Base-by-base conservation (phyloP, 1,140 invertebrate species). In the Drosophila biarmipes region DNA sequence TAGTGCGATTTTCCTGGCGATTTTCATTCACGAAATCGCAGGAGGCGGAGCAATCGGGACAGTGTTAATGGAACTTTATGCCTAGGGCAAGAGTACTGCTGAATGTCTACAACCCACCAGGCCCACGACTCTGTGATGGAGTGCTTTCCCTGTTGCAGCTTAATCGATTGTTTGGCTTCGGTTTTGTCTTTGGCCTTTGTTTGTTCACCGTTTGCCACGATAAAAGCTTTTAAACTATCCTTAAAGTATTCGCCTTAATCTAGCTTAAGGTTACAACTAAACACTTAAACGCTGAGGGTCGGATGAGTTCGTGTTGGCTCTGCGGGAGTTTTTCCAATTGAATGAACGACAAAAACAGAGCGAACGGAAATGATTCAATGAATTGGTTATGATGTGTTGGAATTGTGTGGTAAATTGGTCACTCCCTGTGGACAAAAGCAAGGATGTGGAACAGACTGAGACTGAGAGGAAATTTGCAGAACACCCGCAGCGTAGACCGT, bases 41-140 rank as follows among this genome's bases (percentile, higher is more conserved):
- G 67, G 11, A 64, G 68, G 35, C 38, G 35, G 48, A 54, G 21
- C 21, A 15, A 12, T 45, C 27, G 19, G 45, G 51, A 68, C 73
- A 75, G 57, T 73, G 72, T 85, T 84, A 85, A 84, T 84, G 80
- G 80, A 84, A 84, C 54, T 85, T 84, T 76, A 73, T 61, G 78
- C 77, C 73, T 76, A 51, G 61, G 61, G 73, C 73, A 54, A 62
- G 56, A 73, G 63, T n/a, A n/a, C 63, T 76, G 73, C 62, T 59
- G 46, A 76, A 52, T 40, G 66, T 2, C 17, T 17, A 15, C 38
- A 10, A 31, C 29, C 7, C 29, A 10, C 7, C 6, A 7, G n/a
- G 15, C 6, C 12, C 19, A 21, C 12, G 31, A 6, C 11, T 42
- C 59, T 35, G 49, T 85, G 81, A 85, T 85, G 75, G 77, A 85